These are phyloP conservation scores for Dromas ardeola DNA, from an alignment of 2,113 vertebrate genomes.

Conservation along the genomic window DNA sequence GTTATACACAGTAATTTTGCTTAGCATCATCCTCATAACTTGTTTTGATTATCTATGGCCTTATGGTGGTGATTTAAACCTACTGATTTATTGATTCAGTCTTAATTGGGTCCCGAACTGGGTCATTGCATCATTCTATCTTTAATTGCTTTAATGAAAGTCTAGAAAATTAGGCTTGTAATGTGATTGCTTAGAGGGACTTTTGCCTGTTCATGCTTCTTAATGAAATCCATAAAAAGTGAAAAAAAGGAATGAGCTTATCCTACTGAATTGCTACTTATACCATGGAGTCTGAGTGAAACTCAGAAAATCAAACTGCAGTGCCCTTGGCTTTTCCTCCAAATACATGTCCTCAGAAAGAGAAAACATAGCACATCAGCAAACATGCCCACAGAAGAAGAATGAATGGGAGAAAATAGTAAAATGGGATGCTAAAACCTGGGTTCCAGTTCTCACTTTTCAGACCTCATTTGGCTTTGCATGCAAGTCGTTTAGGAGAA, in stretches of 20 bases:
- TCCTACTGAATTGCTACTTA: constrained; percentile 8
- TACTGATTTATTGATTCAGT: constrained; percentile 46
- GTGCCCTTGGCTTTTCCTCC: neutral
- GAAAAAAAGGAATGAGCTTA: constrained; percentile 27
- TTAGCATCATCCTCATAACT: neutral
- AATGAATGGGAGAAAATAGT: neutral
- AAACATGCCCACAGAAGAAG: neutral
- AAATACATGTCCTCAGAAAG: neutral
- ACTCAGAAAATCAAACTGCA: neutral
- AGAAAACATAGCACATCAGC: neutral
- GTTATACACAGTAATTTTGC: neutral
- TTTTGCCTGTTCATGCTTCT: constrained; percentile 23
- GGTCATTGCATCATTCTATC: constrained; percentile 32
- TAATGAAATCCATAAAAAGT: constrained; percentile 39
- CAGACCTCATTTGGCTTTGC: neutral
- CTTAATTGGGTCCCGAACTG: constrained; percentile 46
- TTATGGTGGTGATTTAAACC: constrained; percentile 37
- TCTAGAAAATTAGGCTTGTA: constrained; percentile 38
- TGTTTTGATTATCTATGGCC: constrained; percentile 14
- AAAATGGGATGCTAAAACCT: neutral
- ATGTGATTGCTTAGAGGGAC: constrained; percentile 26
- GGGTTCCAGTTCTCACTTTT: neutral
- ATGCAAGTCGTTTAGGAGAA: neutral
- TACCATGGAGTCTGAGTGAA: neutral
- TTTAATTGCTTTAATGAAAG: constrained; percentile 57